Conservation (phyloP, 2,888 invertebrate species). For the Stenchaetothrips biformis region DNA sequence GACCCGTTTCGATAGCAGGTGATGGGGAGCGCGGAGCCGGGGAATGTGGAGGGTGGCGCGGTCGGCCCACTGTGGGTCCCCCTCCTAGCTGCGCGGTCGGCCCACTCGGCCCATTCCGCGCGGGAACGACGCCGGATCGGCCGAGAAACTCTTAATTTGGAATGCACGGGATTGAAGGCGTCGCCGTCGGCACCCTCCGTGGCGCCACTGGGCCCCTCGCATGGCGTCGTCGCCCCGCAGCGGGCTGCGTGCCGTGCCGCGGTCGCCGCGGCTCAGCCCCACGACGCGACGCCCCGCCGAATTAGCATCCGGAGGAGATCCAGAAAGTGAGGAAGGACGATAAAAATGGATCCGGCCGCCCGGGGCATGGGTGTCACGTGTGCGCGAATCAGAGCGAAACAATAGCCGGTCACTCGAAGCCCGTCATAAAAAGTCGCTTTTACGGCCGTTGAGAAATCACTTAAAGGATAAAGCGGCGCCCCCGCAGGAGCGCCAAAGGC, state of each 20-base stretch:
- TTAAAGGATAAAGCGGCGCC: background rate
- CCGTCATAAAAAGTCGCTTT: background rate
- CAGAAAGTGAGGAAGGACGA: too few species aligned
- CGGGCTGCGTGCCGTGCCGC: too few species aligned
- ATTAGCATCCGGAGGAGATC: too few species aligned
- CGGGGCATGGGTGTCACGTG: too few species aligned
- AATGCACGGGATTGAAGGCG: background rate
- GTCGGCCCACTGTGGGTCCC: background rate
- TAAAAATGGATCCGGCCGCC: too few species aligned
- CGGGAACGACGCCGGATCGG: background rate
- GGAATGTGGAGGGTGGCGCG: background rate
- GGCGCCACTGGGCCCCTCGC: background rate
- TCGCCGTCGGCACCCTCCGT: background rate
- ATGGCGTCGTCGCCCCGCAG: background rate
- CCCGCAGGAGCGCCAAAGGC: background rate
- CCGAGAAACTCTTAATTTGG: background rate
- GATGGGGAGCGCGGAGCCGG: too few species aligned
- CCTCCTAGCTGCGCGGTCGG: background rate
- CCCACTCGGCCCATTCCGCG: background rate
- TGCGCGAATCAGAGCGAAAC: too few species aligned
- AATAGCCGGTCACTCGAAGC: background rate
- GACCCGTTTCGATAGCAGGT: too few species aligned
- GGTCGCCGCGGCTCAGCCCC: too few species aligned
- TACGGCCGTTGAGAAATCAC: slow-evolving; percentile 1
- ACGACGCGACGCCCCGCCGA: too few species aligned